Evolutionary conservation across 1,140 invertebrate species (phyloP), one percentile per base, ranked within the genome.

Genomic region (Neuroterus valhalla): DNA sequence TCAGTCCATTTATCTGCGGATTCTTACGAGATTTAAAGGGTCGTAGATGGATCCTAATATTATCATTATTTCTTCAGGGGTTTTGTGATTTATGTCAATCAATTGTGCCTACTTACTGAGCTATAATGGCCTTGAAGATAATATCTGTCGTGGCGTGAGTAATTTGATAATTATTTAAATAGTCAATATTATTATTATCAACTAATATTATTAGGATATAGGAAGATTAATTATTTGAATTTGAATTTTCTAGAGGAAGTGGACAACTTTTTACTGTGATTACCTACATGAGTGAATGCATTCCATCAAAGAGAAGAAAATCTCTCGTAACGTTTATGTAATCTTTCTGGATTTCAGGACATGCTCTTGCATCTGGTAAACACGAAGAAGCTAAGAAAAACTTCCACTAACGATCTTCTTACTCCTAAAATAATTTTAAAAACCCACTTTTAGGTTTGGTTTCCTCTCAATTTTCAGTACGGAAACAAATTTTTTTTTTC

Each of bases 101-200:
- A 66, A 78, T 90, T 38, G 81, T 88, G 21, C 90, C 90, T 70
- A 82, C 81, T 1, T 91, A 89, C 74, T 87, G 74, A 72, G 38
- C 84, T 70, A 81, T 90, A 4, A 88, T 92, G 70, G 74, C 91
- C 46, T 74, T 91, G 3, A 91, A 93, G 80, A 93, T 94, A 79
- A 91, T 94, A 84, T 94, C 92, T 79, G 94, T 94, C 10, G 89
- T 92, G 68, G 91, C 91, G 92, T 93, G 84, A 89, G 71, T 67
- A 55, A 55, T 68, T 23, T 21, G 42, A 50, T 66, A 12, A 68
- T 68, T 19, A 5, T 15, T 31, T 66, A 71, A 48, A 26, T 38
- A 38, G 31, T 0, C 6, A 38, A 38, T 38, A 38, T 5, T 38
- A 10, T 38, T 38, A 38, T 38, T 8, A 5, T 38, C 1, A 38